These are phyloP conservation scores for Lamellibrachia luymesi DNA, from an alignment of 1,140 invertebrate genomes.

Conservation along the genomic window DNA sequence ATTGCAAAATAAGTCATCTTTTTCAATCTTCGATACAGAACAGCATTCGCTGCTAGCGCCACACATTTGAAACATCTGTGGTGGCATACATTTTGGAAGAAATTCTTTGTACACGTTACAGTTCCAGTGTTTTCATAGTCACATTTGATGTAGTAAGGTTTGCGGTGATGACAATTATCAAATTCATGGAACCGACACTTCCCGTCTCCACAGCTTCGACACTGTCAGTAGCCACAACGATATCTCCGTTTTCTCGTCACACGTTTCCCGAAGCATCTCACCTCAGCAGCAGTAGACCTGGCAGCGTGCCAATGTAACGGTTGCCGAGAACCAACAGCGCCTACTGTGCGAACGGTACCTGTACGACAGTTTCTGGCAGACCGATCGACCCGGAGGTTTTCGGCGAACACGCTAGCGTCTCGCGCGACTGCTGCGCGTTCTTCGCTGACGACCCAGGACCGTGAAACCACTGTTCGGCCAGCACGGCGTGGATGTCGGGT, in stretches of 20 bases:
- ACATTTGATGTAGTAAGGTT: neutral
- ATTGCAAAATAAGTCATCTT: neutral
- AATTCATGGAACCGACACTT: neutral
- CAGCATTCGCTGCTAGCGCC: neutral
- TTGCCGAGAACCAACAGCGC: neutral
- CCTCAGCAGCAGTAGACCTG: neutral
- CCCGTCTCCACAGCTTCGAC: neutral
- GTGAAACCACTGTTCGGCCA: conserved; percentile 18
- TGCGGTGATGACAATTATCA: neutral
- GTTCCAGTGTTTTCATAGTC: neutral
- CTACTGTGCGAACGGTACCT: neutral
- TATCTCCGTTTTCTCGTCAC: neutral
- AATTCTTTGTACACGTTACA: neutral
- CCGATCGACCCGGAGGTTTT: neutral
- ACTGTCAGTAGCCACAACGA: neutral
- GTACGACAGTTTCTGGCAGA: neutral
- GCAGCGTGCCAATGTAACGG: neutral
- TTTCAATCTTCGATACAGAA: neutral
- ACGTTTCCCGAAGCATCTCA: neutral
- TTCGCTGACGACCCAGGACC: neutral
- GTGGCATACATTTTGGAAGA: neutral
- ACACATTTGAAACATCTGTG: neutral
- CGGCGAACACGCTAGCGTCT: neutral
- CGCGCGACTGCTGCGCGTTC: neutral
- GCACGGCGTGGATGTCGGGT: conserved; percentile 21